Evolutionary conservation across 2,797 vertebrate genomes (phyloP).

Genomic region (Forpus xanthops): DNA sequence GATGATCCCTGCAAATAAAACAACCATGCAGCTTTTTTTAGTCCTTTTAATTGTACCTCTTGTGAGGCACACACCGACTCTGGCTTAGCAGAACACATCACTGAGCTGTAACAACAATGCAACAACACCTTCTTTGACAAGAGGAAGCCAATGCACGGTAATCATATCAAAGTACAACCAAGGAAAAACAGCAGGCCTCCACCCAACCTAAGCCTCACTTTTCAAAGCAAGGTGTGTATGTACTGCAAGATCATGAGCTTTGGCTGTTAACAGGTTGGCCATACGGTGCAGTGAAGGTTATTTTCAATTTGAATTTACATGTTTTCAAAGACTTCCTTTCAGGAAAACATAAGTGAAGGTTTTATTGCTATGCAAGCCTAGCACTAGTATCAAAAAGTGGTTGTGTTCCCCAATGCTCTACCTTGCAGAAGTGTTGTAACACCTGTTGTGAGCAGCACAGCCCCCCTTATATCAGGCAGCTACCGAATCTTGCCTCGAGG

Average conservation of each 20-base stretch:
- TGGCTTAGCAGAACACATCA: neutral
- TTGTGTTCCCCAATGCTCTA: neutral
- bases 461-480: neutral
- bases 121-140: neutral
- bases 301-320: neutral
- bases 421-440: neutral
- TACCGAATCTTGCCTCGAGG: neutral
- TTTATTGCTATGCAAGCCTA: neutral
- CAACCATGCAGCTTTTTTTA: neutral
- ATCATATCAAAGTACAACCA: neutral
- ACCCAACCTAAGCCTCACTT: fast-evolving
- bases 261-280: fast-evolving
- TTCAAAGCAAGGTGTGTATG: fast-evolving
- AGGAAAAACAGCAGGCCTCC: neutral
- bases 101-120: neutral
- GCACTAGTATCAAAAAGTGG: fast-evolving
- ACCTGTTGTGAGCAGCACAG: fast-evolving
- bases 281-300: fast-evolving
- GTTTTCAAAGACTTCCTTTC: neutral
- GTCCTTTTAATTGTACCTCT: neutral
- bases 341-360: neutral
- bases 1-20: too few species aligned
- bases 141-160: neutral
- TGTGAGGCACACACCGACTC: fast-evolving
- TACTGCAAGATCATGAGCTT: neutral